Evolutionary conservation across 2,797 vertebrate species (phyloP).

Genomic region (Sebastolobus alascanus): DNA sequence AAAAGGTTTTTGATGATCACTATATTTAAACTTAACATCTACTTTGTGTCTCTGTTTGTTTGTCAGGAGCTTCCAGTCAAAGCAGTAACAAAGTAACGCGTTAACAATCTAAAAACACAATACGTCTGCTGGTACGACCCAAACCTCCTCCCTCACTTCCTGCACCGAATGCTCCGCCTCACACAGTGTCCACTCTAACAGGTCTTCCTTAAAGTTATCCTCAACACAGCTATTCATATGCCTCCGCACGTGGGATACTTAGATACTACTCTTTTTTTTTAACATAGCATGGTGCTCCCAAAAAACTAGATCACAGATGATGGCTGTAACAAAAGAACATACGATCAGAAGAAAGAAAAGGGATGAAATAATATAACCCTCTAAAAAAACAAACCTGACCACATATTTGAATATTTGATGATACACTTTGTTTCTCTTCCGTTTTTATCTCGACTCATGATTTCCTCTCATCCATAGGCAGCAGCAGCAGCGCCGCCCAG

Average conservation of each 20-base stretch:
- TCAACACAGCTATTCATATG: conserved; percentile 42
- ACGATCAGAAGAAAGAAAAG: background rate
- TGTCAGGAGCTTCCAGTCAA: background rate
- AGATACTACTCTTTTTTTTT: conserved; percentile 17
- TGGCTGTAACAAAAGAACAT: conserved; percentile 7
- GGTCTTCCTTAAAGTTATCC: conserved; percentile 67
- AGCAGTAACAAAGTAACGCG: background rate
- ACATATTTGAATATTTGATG: conserved; percentile 5
- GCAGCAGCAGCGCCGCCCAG: conserved; percentile 52
- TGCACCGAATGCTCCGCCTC: conserved; percentile 60
- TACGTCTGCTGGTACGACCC: conserved; percentile 51
- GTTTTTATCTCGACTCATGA: conserved; percentile 6
- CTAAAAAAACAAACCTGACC: background rate
- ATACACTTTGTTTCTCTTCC: background rate
- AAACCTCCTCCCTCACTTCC: conserved; percentile 76
- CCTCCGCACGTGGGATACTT: conserved; percentile 46
- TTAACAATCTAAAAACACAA: conserved; percentile 39
- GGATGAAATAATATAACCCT: background rate
- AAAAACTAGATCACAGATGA: background rate
- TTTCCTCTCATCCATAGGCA: conserved; percentile 36
- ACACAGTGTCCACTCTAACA: conserved; percentile 42
- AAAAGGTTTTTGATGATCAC: background rate
- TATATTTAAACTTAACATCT: background rate
- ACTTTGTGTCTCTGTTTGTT: conserved; percentile 3
- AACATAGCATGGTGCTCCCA: conserved; percentile 5